These are phyloP conservation scores for Chrysolina americana DNA, from an alignment of 2,888 invertebrate species.

Conservation along the genomic window DNA sequence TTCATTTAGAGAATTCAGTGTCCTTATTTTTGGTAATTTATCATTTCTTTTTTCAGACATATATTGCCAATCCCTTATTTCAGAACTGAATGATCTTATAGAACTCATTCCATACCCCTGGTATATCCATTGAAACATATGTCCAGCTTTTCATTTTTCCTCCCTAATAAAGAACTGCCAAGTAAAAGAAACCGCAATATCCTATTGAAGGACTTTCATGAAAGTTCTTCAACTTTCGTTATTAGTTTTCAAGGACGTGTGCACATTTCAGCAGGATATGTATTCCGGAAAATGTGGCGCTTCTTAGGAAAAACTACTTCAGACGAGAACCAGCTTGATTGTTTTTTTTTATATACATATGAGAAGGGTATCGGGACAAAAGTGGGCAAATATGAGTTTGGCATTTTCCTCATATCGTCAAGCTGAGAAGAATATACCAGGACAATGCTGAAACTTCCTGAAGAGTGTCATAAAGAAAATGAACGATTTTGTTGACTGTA, in stretches of 20 bases:
- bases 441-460: conserved; percentile 5
- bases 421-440: not conserved
- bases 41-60: too few species aligned
- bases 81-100: too few species aligned
- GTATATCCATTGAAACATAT: conserved; percentile 5
- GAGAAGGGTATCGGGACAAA: conserved; percentile 2
- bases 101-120: not conserved
- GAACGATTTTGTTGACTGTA: conserved; percentile 3
- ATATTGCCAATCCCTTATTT: too few species aligned
- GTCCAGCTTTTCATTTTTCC: not conserved
- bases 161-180: not conserved
- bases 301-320: conserved; percentile 12
- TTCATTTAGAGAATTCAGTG: too few species aligned
- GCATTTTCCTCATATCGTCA: not conserved
- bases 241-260: conserved; percentile 23
- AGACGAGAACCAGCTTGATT: conserved; percentile 1
- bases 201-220: not conserved
- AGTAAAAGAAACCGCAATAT: conserved; percentile 11
- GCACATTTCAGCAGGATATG: conserved; percentile 17
- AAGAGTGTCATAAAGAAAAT: not conserved
- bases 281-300: conserved; percentile 15
- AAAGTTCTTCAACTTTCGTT: conserved; percentile 18
- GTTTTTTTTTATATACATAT: not conserved
- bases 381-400: conserved; percentile 11
- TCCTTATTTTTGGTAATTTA: too few species aligned